Conservation (phyloP, 2,797 vertebrate species). For the Carapus acus region DNA sequence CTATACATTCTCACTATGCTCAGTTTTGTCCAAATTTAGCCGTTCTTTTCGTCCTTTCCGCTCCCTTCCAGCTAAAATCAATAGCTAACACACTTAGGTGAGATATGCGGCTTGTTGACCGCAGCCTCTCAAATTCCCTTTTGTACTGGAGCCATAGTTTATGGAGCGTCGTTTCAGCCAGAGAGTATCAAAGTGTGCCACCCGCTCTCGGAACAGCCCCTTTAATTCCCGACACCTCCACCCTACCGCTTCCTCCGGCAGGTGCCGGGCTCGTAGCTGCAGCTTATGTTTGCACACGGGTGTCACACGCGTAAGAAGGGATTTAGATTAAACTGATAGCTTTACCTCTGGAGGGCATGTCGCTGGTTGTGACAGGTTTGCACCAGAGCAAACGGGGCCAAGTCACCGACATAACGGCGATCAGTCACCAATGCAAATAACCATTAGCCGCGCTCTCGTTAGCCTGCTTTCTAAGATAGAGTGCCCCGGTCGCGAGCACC, state of each 20-base stretch:
- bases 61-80: constrained; percentile 30
- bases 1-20: background rate
- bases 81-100: constrained; percentile 35
- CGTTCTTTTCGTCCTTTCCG: constrained; percentile 11
- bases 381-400: constrained; percentile 6
- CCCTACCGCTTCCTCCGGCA: constrained; percentile 24
- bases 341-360: constrained; percentile 48
- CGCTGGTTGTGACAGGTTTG: constrained; percentile 11
- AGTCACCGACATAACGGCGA: constrained; percentile 43
- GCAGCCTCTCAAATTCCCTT: constrained; percentile 27
- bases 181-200: constrained; percentile 51
- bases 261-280: constrained; percentile 43
- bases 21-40: background rate
- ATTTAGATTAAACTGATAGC: constrained; percentile 69
- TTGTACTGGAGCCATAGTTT: constrained; percentile 30
- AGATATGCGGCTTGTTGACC: constrained; percentile 37
- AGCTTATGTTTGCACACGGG: constrained; percentile 44
- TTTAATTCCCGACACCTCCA: constrained; percentile 60
- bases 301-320: constrained; percentile 45
- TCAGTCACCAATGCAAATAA: constrained; percentile 53
- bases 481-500: constrained; percentile 42
- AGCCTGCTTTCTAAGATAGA: constrained; percentile 50
- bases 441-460: constrained; percentile 47
- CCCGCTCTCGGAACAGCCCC: constrained; percentile 44
- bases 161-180: constrained; percentile 28